Conservation (phyloP, 2,797 vertebrate species). For the Hyperoplus lanceolatus region DNA sequence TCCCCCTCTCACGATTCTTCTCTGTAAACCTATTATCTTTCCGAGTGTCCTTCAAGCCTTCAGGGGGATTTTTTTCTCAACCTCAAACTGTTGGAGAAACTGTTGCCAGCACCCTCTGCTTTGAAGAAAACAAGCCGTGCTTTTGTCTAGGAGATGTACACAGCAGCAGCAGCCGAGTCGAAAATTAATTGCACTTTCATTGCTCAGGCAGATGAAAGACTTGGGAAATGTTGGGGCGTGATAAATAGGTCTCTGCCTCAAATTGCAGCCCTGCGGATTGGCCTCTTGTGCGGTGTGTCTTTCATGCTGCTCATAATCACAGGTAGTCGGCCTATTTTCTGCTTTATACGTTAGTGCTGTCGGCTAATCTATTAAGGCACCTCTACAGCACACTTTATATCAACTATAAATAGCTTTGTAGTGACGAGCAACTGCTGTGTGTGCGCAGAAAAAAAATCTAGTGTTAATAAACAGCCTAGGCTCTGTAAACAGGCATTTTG, state of each 20-base stretch:
- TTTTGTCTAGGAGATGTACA: conserved; percentile 69
- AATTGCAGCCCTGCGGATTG: conserved; percentile 53
- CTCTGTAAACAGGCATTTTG: too few species aligned
- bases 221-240: conserved; percentile 73
- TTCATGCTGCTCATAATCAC: conserved; percentile 67
- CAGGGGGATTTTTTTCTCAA: conserved; percentile 42
- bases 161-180: conserved; percentile 31
- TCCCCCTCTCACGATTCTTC: conserved; percentile 14
- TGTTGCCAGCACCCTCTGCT: conserved; percentile 42
- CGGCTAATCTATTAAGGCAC: conserved; percentile 46
- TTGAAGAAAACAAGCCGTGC: conserved; percentile 30
- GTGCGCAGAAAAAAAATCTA: too few species aligned
- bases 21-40: conserved; percentile 58
- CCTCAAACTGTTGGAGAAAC: conserved; percentile 57
- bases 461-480: too few species aligned
- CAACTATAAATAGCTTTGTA: conserved; percentile 28
- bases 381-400: neutral
- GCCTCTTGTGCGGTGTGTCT: conserved; percentile 49
- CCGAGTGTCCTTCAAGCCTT: conserved; percentile 63
- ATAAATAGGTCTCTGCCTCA: conserved; percentile 68
- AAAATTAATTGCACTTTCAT: conserved; percentile 79
- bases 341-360: conserved; percentile 38
- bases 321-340: conserved; percentile 24
- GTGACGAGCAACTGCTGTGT: neutral
- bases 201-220: conserved; percentile 74